Evolutionary conservation across 2,888 invertebrate species (phyloP), one percentile per base, ranked within the genome.

Genomic region (Alsophila aescularia): DNA sequence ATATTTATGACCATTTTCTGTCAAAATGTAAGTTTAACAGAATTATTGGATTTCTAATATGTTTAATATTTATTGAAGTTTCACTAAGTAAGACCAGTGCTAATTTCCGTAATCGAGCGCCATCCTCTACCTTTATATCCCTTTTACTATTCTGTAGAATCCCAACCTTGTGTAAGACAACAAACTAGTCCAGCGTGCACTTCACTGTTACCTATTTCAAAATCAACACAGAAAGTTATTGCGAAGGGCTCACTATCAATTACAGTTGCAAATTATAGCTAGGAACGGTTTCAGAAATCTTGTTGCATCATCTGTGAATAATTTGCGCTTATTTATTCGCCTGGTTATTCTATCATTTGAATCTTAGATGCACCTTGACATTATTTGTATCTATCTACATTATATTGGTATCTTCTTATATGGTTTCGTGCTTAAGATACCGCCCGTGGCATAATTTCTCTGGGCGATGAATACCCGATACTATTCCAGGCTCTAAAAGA

Each of bases 291-390:
- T 43, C 24, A 9, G 7, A 12, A 15, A 16, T 24, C 14, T 40
- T 49, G 42, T 53, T 53, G 39, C 54, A 45, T 36, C 34, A 40
- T 8, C 37, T 13, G 31, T 52, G 24, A 43, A 34, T 29, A 29
- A 47, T 56, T 45, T 29, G 16, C 27, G 8, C 34, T 37, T 12
- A 24, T 27, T 43, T 40, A 44, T 42, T 24, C 35, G 36, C 35
- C 35, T 34, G 21, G 42, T 41, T 14, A 18, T 15, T 29, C 32
- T 52, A 52, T 52, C 50, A 49, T 43, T 61, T 48, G 49, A 24
- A 55, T 55, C 52, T 58, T 52, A 35, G 44, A 52, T 31, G 36
- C 32, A 27, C 61, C 58, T 60, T 60, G 60, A 60, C 54, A 52
- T 55, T 59, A 58, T 55, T 48, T 9, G 14, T 31, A 36, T 42